Conservation (phyloP, 1,140 invertebrate genomes). For the Pemphigus obesinymphae region DNA sequence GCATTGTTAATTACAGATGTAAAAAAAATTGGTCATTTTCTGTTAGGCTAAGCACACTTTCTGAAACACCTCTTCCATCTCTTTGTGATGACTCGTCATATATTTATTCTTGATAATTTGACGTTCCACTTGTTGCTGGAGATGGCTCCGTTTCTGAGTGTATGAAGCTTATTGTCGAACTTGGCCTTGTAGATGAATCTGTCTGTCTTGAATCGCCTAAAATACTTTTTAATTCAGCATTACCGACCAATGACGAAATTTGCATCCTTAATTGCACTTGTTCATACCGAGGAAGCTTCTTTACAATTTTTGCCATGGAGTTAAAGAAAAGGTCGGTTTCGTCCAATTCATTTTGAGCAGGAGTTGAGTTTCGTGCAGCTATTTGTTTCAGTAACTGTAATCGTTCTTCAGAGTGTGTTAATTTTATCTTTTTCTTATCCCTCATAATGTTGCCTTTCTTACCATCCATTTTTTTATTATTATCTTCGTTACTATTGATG, state of each 20-base stretch:
- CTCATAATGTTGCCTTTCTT: slow-evolving; percentile 8
- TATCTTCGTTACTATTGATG: slow-evolving; percentile 18
- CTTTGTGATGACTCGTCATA: slow-evolving; percentile 25
- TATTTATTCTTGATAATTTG: slow-evolving; percentile 20
- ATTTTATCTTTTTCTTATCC: slow-evolving; percentile 19
- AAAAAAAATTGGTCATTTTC: slow-evolving; percentile 15
- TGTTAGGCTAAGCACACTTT: background rate
- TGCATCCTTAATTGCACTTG: slow-evolving; percentile 27
- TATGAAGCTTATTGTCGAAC: slow-evolving; percentile 17
- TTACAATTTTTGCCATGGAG: slow-evolving; percentile 6
- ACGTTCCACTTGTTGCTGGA: slow-evolving; percentile 13
- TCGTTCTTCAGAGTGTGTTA: slow-evolving; percentile 29
- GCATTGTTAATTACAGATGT: background rate
- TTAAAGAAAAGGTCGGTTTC: slow-evolving; percentile 20
- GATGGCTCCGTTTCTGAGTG: slow-evolving; percentile 13
- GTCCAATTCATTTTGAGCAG: slow-evolving; percentile 15
- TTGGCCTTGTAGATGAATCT: slow-evolving; percentile 5
- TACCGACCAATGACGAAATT: slow-evolving; percentile 12
- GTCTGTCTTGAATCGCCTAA: slow-evolving; percentile 12
- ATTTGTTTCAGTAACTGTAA: slow-evolving; percentile 17
- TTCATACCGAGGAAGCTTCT: slow-evolving; percentile 23
- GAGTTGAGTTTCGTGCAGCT: slow-evolving; percentile 8
- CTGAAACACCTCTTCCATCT: background rate
- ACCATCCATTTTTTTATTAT: slow-evolving; percentile 11
- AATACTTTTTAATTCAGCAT: slow-evolving; percentile 32